Base-by-base conservation (phyloP, 2,797 vertebrate genomes). In the Leucoraja ocellata region DNA sequence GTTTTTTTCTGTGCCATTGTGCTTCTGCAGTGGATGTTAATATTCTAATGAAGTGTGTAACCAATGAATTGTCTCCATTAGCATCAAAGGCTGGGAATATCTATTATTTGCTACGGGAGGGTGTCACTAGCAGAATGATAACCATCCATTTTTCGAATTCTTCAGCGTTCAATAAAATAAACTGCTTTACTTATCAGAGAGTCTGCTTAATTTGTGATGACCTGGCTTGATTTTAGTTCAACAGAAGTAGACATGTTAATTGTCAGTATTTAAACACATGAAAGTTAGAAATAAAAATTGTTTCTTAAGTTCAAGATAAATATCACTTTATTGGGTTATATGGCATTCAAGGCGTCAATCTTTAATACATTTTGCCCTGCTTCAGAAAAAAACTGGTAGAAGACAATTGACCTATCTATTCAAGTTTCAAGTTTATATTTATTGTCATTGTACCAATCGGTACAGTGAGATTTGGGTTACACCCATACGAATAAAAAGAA, bases 331-430 rank as follows among this genome's bases (percentile, higher is more conserved):
- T 32, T 88, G 63, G 61, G 65, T 88, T 88, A 7, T 32, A 68
- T 68, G 7, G 36, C 0, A 61, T 65, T 36, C n/a, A 16, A 88
- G n/a, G 84, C 13, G 4, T 88, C 36, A 1, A 88, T 68, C 84
- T 68, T 88, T 23, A 16, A 88, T 16, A 18, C 14, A 88, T 32
- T 36, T 68, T 88, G 84, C 32, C 28, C 61, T 68, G 84, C 39
- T n/a, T 61, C n/a, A 68, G 39, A 68, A 88, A 36, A 68, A 68
- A 88, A 32, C n/a, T 36, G 10, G n/a, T 63, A 3, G 18, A 36
- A 88, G 84, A 68, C n/a, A 68, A 68, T 68, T 88, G 84, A 88
- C 68, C n/a, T 21, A 88, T 21, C 63, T 14, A 54, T 88, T 63
- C 63, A 23, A 54, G 46, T 54, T 54, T 6, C 46, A 54, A 54